A percentile compares a stretch with the other conserved stretches of the same genome.
phyloP scores from a whole-genome alignment of 2,113 vertebrate species.

The Rhinolophus sinicus region DNA sequence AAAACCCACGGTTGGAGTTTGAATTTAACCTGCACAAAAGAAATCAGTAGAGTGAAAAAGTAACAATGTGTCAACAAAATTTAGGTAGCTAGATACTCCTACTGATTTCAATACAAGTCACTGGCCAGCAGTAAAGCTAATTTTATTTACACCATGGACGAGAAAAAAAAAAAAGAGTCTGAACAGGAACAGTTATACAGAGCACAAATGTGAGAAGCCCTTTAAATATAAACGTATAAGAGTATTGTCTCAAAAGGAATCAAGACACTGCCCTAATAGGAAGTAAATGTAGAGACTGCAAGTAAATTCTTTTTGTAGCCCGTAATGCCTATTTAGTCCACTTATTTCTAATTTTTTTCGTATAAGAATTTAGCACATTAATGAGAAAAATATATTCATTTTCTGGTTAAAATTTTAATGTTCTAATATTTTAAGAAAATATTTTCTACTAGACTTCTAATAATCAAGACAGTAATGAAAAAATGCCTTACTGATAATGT shows the following conservation, averaged over 20 bases:
- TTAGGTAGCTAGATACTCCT: neutral
- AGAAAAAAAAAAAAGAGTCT: neutral
- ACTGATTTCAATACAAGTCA: conserved; percentile 20
- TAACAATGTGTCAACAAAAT: neutral
- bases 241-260: neutral
- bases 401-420: conserved; percentile 10
- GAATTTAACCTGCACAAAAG: neutral
- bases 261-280: neutral
- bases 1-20: conserved; percentile 28
- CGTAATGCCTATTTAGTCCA: neutral
- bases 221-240: conserved; percentile 1
- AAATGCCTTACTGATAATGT: neutral
- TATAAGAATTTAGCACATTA: neutral
- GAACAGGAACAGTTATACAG: neutral
- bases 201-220: neutral
- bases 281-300: neutral
- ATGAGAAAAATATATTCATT: neutral
- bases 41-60: conserved; percentile 29
- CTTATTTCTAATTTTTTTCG: conserved; percentile 18
- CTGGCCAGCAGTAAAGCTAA: neutral
- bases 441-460: conserved; percentile 13
- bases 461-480: neutral
- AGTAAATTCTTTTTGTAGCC: neutral
- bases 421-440: conserved; percentile 51
- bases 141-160: neutral